A percentile compares a stretch with the other conserved stretches of the same genome.
These are phyloP conservation scores for Ammodytes dubius DNA, from an alignment of 2,113 vertebrate genomes.

Conservation along the genomic window DNA sequence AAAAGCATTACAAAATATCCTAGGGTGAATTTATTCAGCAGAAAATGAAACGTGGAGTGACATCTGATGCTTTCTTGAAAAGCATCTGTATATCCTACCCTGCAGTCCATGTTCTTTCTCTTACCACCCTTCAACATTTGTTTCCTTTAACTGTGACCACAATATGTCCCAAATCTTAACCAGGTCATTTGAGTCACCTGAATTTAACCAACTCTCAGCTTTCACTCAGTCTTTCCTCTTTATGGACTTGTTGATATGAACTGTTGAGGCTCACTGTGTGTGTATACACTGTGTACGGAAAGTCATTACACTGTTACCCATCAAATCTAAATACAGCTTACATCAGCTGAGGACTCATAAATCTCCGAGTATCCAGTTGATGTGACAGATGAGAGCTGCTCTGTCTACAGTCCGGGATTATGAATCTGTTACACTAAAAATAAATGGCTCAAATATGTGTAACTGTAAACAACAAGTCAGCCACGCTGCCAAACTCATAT, in stretches of 20 bases:
- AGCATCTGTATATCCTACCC: not conserved
- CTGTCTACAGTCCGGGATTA: slow-evolving; percentile 26
- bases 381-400: slow-evolving; percentile 33
- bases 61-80: not conserved
- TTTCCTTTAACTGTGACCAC: not conserved
- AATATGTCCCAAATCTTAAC: not conserved
- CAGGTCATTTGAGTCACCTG: not conserved
- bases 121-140: no score
- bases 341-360: slow-evolving; percentile 21
- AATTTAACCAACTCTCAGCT: not conserved
- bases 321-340: slow-evolving; percentile 24
- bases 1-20: no score
- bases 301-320: slow-evolving; percentile 19
- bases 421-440: slow-evolving; percentile 34
- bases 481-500: slow-evolving; percentile 36
- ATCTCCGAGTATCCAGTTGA: not conserved
- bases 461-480: slow-evolving; percentile 35
- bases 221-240: not conserved
- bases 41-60: not conserved
- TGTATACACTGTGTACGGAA: not conserved
- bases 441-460: slow-evolving; percentile 18
- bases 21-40: no score
- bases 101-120: not conserved
- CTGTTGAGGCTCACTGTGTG: not conserved
- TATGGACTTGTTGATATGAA: not conserved